Base-by-base conservation (phyloP, 1,140 invertebrate genomes). In the Lanistes nyassanus region DNA sequence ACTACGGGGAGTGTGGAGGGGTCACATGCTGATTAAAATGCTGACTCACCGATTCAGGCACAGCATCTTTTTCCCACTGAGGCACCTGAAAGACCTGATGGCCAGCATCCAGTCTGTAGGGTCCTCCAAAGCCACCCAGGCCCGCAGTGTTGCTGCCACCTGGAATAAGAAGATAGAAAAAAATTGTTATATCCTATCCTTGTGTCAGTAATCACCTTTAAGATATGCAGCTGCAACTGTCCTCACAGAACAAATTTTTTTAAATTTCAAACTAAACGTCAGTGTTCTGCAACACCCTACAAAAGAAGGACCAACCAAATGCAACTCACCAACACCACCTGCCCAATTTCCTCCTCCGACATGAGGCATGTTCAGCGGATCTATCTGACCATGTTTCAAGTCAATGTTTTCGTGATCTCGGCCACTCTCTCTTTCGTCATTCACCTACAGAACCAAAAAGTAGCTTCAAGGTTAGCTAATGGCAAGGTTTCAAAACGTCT, bases 261-360 rank as follows among this genome's bases (percentile, higher is more conserved):
- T n/a, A n/a, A n/a, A n/a, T n/a, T n/a, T n/a, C n/a, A n/a, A n/a
- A n/a, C n/a, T n/a, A n/a, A n/a, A n/a, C n/a, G n/a, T n/a, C n/a
- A n/a, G n/a, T n/a, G n/a, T n/a, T n/a, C n/a, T n/a, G n/a, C n/a
- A n/a, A n/a, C n/a, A n/a, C n/a, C n/a, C n/a, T n/a, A n/a, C n/a
- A n/a, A n/a, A n/a, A n/a, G n/a, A n/a, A n/a, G n/a, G n/a, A n/a
- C n/a, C n/a, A n/a, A n/a, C n/a, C n/a, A n/a, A n/a, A 47, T 53
- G 13, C 0, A 85, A 83, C 66, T 95, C 95, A 65, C 97, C 97
- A 56, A 94, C 96, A 47, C 97, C 97, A 13, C 97, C 97, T 55
- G 97, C 96, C 97, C 97, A 99, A 1, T 94, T 97, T 84, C 97
- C 98, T 6, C 97, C 97, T 70, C 97, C 97, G 72, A 98, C 95